Evolutionary conservation across 2,888 invertebrate species (phyloP).

Genomic region (Plagodis pulveraria): DNA sequence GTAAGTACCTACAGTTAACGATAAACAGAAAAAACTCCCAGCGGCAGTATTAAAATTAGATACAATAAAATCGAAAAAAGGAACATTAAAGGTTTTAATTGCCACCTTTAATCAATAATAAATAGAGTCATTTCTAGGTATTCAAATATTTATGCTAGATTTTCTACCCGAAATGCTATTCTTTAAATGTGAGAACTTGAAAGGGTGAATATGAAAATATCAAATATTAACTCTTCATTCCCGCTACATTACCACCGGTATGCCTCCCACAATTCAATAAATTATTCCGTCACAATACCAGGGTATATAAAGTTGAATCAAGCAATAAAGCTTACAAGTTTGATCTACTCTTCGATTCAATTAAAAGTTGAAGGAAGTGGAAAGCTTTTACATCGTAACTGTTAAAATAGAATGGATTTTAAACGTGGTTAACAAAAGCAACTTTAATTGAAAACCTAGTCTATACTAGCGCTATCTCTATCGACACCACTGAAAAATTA

Average conservation of each 20-base stretch:
- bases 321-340: constrained; percentile 57
- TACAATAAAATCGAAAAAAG: no score
- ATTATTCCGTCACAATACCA: constrained; percentile 43
- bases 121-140: constrained; percentile 1
- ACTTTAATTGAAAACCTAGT: constrained; percentile 69
- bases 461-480: constrained; percentile 58
- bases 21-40: no score
- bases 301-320: constrained; percentile 42
- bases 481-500: constrained; percentile 31
- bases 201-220: constrained; percentile 30
- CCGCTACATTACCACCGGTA: constrained; percentile 34
- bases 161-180: constrained; percentile 10
- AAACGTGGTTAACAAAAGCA: constrained; percentile 72
- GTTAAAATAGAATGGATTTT: constrained; percentile 66
- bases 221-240: constrained; percentile 24
- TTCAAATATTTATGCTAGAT: constrained; percentile 4
- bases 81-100: no score
- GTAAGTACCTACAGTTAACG: no score
- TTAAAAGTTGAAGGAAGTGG: constrained; percentile 50
- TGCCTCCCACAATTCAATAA: constrained; percentile 49
- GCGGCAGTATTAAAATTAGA: no score
- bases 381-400: constrained; percentile 59
- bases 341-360: constrained; percentile 61
- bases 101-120: background rate
- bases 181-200: constrained; percentile 4